Evolutionary conservation across 2,888 invertebrate genomes (phyloP), one percentile per base, ranked within the genome.

Genomic region (Lobophora halterata): DNA sequence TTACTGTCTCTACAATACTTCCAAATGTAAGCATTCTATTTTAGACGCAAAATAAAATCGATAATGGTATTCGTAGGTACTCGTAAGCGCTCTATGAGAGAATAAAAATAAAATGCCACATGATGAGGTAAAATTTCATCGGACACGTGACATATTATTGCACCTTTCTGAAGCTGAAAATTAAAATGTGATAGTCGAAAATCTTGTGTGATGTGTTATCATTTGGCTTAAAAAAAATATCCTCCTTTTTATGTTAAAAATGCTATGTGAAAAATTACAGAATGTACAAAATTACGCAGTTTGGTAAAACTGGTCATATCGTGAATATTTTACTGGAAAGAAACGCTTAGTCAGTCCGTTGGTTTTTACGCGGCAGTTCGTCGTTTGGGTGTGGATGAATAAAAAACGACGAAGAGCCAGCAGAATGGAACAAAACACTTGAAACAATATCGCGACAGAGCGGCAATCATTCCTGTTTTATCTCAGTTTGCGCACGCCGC

Each of bases 401-500:
- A 77, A 76, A 78, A 78, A 75, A 61, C 67, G 59, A 52, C 54
- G 58, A 62, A 68, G 65, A 73, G 68, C 63, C 58, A 66, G 61
- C 63, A 62, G 71, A 76, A 74, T 75, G 73, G 71, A 74, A 79
- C 77, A 79, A 78, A 83, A 79, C 75, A 76, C 79, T 80, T 75
- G 75, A 75, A 83, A 85, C 78, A 82, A 79, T 82, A 82, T 82
- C 80, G 72, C 73, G 77, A 75, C 74, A 76, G 75, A 74, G 79
- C 78, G 79, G 82, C 83, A 79, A 85, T 85, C 80, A 80, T 80
- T 85, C 73, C 76, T 77, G 78, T 81, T 85, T 85, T 86, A 86
- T 86, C 83, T 77, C 72, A 78, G 82, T 83, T 82, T 81, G 82
- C 71, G 73, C 86, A 85, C 78, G 76, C 77, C 68, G 67, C 62